phyloP scores from a whole-genome alignment of 2,888 invertebrate species.

The Terebella lapidaria region DNA sequence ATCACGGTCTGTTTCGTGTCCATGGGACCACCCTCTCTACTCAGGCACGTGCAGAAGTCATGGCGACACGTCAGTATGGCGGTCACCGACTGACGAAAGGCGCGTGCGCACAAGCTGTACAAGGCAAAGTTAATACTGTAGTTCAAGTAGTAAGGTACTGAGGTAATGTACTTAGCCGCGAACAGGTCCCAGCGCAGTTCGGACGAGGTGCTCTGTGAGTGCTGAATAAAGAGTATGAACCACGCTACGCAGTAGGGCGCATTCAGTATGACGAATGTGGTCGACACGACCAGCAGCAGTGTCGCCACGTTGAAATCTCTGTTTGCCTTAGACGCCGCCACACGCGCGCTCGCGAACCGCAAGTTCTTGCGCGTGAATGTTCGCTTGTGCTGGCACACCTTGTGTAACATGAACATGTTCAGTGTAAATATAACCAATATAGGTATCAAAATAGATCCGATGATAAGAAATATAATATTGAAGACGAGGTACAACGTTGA shows the following conservation, averaged over 20 bases:
- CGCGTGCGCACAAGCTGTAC: conserved; percentile 17
- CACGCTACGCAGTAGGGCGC: conserved; percentile 18
- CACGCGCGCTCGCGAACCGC: neutral
- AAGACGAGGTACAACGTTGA: conserved; percentile 8
- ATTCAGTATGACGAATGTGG: conserved; percentile 18
- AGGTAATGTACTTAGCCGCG: conserved; percentile 18
- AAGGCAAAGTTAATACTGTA: conserved; percentile 18
- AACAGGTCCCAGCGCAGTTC: conserved; percentile 3
- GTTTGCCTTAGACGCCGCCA: neutral
- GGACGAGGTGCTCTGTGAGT: neutral
- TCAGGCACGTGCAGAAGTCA: neutral
- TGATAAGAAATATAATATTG: conserved; percentile 15
- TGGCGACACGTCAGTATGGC: neutral
- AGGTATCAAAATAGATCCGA: conserved; percentile 18
- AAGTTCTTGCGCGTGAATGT: conserved; percentile 7
- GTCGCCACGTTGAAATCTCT: conserved; percentile 17
- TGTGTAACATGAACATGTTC: conserved; percentile 16
- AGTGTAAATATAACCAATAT: conserved; percentile 13
- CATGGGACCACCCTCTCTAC: neutral
- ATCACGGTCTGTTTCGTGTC: neutral
- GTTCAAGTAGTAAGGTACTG: conserved; percentile 20
- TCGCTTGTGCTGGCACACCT: conserved; percentile 3
- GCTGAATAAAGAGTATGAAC: conserved; percentile 14
- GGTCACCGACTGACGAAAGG: conserved; percentile 7
- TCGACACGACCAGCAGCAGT: conserved; percentile 16